Conservation (phyloP, 2,888 invertebrate species). For the Rhagonycha lutea region DNA sequence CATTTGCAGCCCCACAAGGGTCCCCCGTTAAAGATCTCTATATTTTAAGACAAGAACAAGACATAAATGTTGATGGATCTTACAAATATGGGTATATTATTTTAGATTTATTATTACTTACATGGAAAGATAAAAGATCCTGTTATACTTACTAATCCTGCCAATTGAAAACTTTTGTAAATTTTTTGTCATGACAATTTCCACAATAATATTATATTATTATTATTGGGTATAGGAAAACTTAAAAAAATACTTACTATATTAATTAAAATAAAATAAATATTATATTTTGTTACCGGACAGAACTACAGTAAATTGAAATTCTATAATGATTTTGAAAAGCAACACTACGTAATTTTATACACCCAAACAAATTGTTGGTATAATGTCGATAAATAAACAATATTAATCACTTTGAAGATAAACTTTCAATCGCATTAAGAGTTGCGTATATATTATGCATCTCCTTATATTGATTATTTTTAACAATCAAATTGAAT, state of each 20-base stretch:
- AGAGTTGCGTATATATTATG: neutral
- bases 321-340: too few species aligned
- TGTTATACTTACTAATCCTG: too few species aligned
- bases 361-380: too few species aligned
- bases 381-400: neutral
- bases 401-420: neutral
- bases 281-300: neutral
- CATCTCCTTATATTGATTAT: neutral
- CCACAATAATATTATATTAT: too few species aligned
- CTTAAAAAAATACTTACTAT: neutral
- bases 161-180: neutral
- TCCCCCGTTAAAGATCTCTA: constrained; percentile 64
- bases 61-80: constrained; percentile 71
- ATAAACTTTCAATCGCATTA: neutral
- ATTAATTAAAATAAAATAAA: neutral
- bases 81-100: constrained; percentile 59
- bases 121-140: neutral
- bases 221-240: too few species aligned
- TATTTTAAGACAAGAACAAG: constrained; percentile 69
- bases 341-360: too few species aligned
- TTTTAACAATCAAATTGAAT: neutral
- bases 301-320: too few species aligned
- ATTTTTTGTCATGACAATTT: too few species aligned
- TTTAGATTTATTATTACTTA: neutral
- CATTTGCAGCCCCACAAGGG: constrained; percentile 44